Evolutionary conservation across 2,888 invertebrate species (phyloP).

Genomic region (Reticulitermes lucifugus): DNA sequence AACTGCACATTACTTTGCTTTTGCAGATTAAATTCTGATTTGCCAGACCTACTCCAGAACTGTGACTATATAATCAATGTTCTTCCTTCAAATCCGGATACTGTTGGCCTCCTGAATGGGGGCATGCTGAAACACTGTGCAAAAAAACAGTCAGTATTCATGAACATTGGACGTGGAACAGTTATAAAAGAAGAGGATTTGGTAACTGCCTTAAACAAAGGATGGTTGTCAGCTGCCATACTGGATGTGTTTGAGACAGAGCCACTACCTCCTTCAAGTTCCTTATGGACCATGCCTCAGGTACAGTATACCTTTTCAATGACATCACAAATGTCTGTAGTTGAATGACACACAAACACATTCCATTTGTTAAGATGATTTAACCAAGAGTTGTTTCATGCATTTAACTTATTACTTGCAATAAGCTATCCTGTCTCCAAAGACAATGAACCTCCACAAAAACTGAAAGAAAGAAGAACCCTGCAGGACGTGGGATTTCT

Average conservation of each 20-base stretch:
- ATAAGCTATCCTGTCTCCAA: too few species aligned
- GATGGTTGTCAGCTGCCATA: slow-evolving; percentile 69
- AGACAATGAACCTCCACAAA: too few species aligned
- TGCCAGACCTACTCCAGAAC: slow-evolving; percentile 62
- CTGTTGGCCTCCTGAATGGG: slow-evolving; percentile 65
- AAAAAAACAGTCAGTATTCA: slow-evolving; percentile 65
- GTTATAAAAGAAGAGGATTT: slow-evolving; percentile 67
- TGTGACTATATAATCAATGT: slow-evolving; percentile 70
- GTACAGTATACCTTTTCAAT: slow-evolving; percentile 57
- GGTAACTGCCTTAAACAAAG: slow-evolving; percentile 65
- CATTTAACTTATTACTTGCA: too few species aligned
- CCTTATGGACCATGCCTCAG: slow-evolving; percentile 66
- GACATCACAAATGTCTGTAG: too few species aligned
- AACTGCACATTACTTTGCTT: background rate
- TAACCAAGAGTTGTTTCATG: too few species aligned
- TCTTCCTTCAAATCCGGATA: slow-evolving; percentile 67
- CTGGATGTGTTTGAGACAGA: slow-evolving; percentile 69
- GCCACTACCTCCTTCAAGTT: slow-evolving; percentile 65
- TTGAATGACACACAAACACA: too few species aligned
- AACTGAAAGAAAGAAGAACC: too few species aligned
- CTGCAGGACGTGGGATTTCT: too few species aligned
- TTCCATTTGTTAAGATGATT: too few species aligned
- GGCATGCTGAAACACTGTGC: slow-evolving; percentile 65
- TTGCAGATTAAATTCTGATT: slow-evolving; percentile 53
- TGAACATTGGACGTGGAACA: slow-evolving; percentile 71